A percentile compares a stretch with the other conserved stretches of the same genome.
Conservation (phyloP, 2,888 invertebrate genomes). For the Torymus tubicola region DNA sequence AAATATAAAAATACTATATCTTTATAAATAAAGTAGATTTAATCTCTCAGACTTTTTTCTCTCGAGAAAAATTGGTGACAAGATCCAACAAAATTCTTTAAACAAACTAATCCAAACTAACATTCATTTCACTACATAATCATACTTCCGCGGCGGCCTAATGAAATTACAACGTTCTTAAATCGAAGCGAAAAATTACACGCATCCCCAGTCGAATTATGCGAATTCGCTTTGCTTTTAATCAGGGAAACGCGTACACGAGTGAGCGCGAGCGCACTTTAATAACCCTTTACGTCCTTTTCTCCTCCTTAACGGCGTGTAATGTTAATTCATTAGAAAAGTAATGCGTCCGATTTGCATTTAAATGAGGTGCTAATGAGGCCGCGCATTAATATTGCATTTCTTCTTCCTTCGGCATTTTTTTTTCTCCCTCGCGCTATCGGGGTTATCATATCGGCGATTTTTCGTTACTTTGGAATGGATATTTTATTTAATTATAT, state of each 20-base stretch:
- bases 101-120: no score
- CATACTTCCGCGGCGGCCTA: constrained; percentile 12
- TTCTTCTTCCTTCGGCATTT: constrained; percentile 23
- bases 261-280: constrained; percentile 4
- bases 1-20: no score
- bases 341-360: constrained; percentile 51
- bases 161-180: not conserved
- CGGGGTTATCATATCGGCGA: constrained; percentile 14
- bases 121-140: no score
- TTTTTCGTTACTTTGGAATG: constrained; percentile 41
- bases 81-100: no score
- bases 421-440: constrained; percentile 10
- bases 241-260: constrained; percentile 1
- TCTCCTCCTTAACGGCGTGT: constrained; percentile 32
- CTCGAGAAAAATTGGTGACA: no score
- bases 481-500: constrained; percentile 36
- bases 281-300: constrained; percentile 12
- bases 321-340: constrained; percentile 56
- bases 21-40: no score
- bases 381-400: constrained; percentile 43
- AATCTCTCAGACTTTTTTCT: no score
- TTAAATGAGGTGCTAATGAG: constrained; percentile 54
- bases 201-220: not conserved
- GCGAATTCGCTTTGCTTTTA: not conserved
- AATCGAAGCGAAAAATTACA: not conserved